phyloP scores from a whole-genome alignment of 1,140 invertebrate genomes.

The Heliconius nattereri region DNA sequence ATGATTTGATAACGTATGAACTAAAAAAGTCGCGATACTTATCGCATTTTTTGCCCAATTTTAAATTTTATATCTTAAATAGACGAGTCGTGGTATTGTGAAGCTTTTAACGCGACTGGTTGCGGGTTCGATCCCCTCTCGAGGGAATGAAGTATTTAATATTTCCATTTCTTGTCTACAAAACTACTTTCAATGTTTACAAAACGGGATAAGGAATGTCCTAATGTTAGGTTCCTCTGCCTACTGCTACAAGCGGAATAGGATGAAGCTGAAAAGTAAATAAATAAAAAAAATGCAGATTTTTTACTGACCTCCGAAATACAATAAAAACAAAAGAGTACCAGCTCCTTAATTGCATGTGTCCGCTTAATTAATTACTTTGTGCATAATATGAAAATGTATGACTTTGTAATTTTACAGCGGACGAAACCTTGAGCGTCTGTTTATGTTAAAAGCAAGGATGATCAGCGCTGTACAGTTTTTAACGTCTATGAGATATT shows the following conservation, averaged over 20 bases:
- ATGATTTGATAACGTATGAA: neutral
- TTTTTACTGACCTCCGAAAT: neutral
- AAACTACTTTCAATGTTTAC: too few species aligned
- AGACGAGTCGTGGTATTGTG: too few species aligned
- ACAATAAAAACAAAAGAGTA: slow-evolving; percentile 14
- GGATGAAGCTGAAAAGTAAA: too few species aligned
- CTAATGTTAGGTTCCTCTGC: too few species aligned
- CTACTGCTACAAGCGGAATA: too few species aligned
- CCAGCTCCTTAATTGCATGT: slow-evolving; percentile 21
- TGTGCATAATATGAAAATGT: slow-evolving; percentile 27
- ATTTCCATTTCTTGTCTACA: too few species aligned
- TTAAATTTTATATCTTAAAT: neutral
- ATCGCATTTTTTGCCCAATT: neutral
- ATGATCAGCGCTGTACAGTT: neutral
- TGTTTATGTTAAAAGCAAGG: slow-evolving; percentile 32
- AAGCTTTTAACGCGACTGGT: too few species aligned
- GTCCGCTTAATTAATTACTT: slow-evolving; percentile 31
- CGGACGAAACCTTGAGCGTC: slow-evolving; percentile 26
- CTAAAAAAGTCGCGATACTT: neutral
- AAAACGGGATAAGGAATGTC: too few species aligned
- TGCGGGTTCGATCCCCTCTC: too few species aligned
- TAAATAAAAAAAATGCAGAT: neutral
- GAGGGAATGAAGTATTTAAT: too few species aligned
- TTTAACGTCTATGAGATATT: slow-evolving; percentile 3
- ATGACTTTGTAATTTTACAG: slow-evolving; percentile 32